Base-by-base conservation (phyloP, 1,140 invertebrate genomes). In the Drosophila navojoa region DNA sequence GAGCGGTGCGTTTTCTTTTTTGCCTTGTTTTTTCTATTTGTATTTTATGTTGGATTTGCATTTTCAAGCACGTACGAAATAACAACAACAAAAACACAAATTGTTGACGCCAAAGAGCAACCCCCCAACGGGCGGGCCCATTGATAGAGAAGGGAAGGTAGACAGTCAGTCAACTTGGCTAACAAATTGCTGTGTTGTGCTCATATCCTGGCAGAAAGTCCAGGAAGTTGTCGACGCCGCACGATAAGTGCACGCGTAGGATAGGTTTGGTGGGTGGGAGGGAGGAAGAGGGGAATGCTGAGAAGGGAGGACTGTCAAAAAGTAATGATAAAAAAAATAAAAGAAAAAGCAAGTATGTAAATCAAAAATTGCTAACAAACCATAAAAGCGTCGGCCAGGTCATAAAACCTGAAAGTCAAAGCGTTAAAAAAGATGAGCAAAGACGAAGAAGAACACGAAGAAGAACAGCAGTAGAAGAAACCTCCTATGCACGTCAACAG, bases 301-400 rank as follows among this genome's bases (percentile, higher is more conserved):
- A n/a, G 10, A 15, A 1, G 27, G 27, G 16, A 7, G 11, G 3
- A 52, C 25, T 58, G 35, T 25, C 60, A 29, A 29, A 63, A 44
- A 53, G 5, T 42, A 42, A 42, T 11, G 15, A 6, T 45, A 40
- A 25, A 40, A 53, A 19, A 40, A 53, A 19, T 19, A 35, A 13
- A 44, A 42, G 52, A 25, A 47, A 15, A 38, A 27, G 60, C 45
- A 55, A 79, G 70, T 81, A 81, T 81, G 78, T 73, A 81, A 81
- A 81, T 76, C 78, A 63, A 73, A 79, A 79, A 79, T 79, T 79
- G 76, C 76, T 45, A 74, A 74, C 71, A 74, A 70, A 79, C 58
- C 71, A 79, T 79, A 79, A 79, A 79, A 79, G 38, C 76, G 66
- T 60, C 57, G 71, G 57, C 57, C 74, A 76, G 80, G 78, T 76